phyloP scores from a whole-genome alignment of 1,140 invertebrate genomes.

The Ostrea denselamellosa region DNA sequence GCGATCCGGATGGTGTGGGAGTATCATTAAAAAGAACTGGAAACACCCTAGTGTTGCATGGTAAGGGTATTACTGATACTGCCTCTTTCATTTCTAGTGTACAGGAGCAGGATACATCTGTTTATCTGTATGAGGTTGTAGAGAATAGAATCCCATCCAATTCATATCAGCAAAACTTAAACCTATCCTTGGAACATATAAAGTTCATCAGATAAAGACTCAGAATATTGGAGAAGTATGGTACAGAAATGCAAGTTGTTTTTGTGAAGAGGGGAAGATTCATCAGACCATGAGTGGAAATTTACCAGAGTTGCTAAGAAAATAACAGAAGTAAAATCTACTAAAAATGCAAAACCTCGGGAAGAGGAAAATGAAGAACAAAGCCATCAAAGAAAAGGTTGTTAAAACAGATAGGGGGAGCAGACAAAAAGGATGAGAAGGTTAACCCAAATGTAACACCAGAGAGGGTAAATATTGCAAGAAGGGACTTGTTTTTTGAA shows the following conservation, averaged over 20 bases:
- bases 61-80: constrained; percentile 41
- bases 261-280: not conserved
- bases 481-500: constrained; percentile 3
- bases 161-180: constrained; percentile 8
- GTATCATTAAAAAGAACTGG: constrained; percentile 77
- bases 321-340: not conserved
- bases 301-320: constrained; percentile 2
- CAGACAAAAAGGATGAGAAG: no score
- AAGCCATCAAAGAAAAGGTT: not conserved
- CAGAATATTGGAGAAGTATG: not conserved
- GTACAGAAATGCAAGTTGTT: constrained; percentile 48
- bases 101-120: not conserved
- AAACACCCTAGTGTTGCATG: constrained; percentile 47
- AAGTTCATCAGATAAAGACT: constrained; percentile 44
- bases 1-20: constrained; percentile 79
- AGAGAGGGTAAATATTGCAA: not conserved
- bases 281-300: constrained; percentile 42
- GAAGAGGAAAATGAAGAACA: not conserved
- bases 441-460: not conserved
- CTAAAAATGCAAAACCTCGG: constrained; percentile 6
- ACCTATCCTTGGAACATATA: constrained; percentile 42
- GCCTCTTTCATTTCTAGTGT: constrained; percentile 32
- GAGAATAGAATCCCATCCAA: not conserved
- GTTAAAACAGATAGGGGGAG: no score
- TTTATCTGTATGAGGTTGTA: not conserved